Percentiles rank a stretch among this genome's conserved stretches.
These are phyloP conservation scores for Anticlea derivata DNA, from an alignment of 2,888 invertebrate genomes.

Conservation along the genomic window DNA sequence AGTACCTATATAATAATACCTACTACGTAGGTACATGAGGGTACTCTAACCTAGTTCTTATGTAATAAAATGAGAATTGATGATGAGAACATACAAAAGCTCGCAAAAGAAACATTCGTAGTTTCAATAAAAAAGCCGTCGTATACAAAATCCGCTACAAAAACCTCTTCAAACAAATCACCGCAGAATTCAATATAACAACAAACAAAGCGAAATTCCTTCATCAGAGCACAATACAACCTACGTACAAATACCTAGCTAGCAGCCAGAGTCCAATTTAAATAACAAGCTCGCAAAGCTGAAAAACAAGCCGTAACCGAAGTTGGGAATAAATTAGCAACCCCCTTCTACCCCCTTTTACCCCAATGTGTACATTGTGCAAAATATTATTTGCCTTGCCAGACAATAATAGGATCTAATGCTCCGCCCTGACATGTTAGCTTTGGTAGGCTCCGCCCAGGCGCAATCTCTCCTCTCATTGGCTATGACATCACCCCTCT, in stretches of 20 bases:
- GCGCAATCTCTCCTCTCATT: constrained; percentile 51
- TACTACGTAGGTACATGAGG: no score
- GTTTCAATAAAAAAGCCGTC: constrained; percentile 13
- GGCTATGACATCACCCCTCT: constrained; percentile 53
- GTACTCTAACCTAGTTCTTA: no score
- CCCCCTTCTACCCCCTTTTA: constrained; percentile 65
- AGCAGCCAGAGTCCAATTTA: constrained; percentile 79
- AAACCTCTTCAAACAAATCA: constrained; percentile 32
- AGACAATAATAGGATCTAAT: constrained; percentile 83
- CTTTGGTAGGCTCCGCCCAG: constrained; percentile 75
- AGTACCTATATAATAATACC: no score
- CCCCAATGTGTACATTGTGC: constrained; percentile 88
- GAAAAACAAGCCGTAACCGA: constrained; percentile 84
- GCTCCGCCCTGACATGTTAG: constrained; percentile 84
- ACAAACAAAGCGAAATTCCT: constrained; percentile 66
- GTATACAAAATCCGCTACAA: constrained; percentile 20
- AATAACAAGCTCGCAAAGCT: constrained; percentile 83
- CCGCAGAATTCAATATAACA: constrained; percentile 42
- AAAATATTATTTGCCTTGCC: constrained; percentile 89
- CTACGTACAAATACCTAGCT: constrained; percentile 70
- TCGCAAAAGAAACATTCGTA: background rate
- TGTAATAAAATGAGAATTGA: no score
- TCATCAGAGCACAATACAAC: constrained; percentile 71
- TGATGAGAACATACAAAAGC: no score
- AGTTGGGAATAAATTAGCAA: constrained; percentile 84